A percentile compares a stretch with the other conserved stretches of the same genome.
phyloP scores from a whole-genome alignment of 2,888 invertebrate species.

The Operophtera brumata region DNA sequence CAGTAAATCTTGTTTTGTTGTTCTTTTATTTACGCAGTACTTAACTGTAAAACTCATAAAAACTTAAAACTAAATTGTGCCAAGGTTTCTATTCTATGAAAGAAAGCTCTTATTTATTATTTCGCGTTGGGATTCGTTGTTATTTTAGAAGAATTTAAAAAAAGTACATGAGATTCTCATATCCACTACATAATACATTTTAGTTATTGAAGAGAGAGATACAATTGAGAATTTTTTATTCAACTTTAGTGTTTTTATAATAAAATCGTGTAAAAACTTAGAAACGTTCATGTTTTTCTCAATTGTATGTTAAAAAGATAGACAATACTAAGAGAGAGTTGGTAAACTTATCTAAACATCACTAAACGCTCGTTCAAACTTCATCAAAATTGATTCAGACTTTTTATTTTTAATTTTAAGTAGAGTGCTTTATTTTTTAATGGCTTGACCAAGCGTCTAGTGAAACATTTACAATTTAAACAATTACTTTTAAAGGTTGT shows the following conservation, averaged over 20 bases:
- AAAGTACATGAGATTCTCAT: constrained; percentile 30
- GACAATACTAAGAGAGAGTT: constrained; percentile 25
- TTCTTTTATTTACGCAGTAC: no score
- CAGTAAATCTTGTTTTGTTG: no score
- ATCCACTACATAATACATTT: constrained; percentile 14
- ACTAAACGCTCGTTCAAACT: constrained; percentile 22
- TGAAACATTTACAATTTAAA: constrained; percentile 1
- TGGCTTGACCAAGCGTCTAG: constrained; percentile 4
- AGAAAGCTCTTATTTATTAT: constrained; percentile 22
- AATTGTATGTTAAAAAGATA: constrained; percentile 16
- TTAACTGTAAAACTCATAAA: background rate
- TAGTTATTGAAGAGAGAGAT: constrained; percentile 15
- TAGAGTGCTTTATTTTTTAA: background rate
- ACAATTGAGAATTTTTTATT: constrained; percentile 11
- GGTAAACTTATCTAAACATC: constrained; percentile 14
- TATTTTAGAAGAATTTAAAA: constrained; percentile 29
- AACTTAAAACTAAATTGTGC: constrained; percentile 23
- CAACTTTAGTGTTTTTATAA: background rate
- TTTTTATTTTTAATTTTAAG: background rate
- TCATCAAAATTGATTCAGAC: constrained; percentile 17
- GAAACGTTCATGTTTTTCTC: constrained; percentile 2
- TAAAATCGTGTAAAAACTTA: background rate
- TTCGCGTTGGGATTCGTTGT: constrained; percentile 45
- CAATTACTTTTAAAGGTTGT: constrained; percentile 6
- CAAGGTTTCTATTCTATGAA: constrained; percentile 2